These are phyloP conservation scores for Holothuria glaberrima DNA, from an alignment of 35 echinoderm and acorn worm species.

Conservation along the genomic window DNA sequence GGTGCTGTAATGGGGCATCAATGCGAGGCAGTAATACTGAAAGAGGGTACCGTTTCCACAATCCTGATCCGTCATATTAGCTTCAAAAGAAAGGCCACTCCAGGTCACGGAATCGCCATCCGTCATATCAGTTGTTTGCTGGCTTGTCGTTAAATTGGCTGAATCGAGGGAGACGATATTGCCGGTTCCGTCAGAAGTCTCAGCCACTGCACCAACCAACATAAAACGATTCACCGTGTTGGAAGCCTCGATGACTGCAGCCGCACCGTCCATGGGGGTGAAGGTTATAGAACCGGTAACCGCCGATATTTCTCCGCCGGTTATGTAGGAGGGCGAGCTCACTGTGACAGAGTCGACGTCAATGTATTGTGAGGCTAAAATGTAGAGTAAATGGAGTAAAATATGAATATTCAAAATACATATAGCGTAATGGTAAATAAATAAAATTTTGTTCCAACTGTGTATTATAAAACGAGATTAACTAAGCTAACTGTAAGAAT, in stretches of 20 bases:
- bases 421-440: background rate
- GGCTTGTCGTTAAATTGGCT: background rate
- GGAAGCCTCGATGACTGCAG: slow-evolving; percentile 6
- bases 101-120: slow-evolving; percentile 58
- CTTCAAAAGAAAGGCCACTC: background rate
- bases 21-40: slow-evolving; percentile 42
- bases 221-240: slow-evolving; percentile 3
- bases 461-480: too few species aligned
- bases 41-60: slow-evolving; percentile 57
- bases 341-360: slow-evolving; percentile 45
- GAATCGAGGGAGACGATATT: background rate
- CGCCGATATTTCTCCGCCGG: slow-evolving; percentile 16
- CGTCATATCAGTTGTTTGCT: slow-evolving; percentile 27
- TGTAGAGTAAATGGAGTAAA: background rate
- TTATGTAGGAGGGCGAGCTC: slow-evolving; percentile 10
- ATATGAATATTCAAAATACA: background rate
- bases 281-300: slow-evolving; percentile 40
- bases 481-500: too few species aligned
- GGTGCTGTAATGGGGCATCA: slow-evolving; percentile 42
- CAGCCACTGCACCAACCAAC: slow-evolving; percentile 1
- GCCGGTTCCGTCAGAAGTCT: background rate
- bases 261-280: slow-evolving; percentile 53
- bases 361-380: slow-evolving; percentile 34
- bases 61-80: slow-evolving; percentile 49
- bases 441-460: background rate